Evolutionary conservation across 2,888 invertebrate species (phyloP).

Genomic region (Isoperla grammatica): DNA sequence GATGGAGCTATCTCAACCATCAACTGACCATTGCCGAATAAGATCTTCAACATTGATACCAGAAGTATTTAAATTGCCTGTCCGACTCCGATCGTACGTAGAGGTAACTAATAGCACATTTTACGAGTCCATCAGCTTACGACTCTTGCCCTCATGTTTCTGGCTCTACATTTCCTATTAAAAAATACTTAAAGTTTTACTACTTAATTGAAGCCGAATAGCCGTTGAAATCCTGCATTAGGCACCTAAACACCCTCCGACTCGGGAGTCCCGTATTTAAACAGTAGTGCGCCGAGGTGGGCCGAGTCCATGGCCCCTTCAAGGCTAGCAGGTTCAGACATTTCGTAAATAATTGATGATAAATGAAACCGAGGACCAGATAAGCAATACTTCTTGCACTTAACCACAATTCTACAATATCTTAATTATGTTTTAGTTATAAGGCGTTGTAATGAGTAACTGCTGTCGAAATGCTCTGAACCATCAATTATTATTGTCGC

Average conservation of each 20-base stretch:
- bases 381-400: slow-evolving; percentile 8
- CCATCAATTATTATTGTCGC: slow-evolving; percentile 3
- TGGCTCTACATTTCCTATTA: neutral
- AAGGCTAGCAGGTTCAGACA: slow-evolving; percentile 6
- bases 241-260: too few species aligned
- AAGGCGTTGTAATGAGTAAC: neutral
- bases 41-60: too few species aligned
- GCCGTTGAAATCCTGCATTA: too few species aligned
- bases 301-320: neutral
- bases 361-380: neutral
- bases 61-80: too few species aligned
- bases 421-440: slow-evolving; percentile 3
- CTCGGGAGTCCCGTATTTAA: too few species aligned
- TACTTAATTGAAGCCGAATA: neutral
- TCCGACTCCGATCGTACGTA: too few species aligned
- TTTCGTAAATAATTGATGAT: neutral
- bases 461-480: neutral
- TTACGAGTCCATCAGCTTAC: too few species aligned
- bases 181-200: slow-evolving; percentile 7
- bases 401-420: neutral
- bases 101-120: too few species aligned
- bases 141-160: too few species aligned
- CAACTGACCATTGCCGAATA: too few species aligned
- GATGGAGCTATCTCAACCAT: too few species aligned
- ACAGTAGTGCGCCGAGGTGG: too few species aligned